phyloP scores from a whole-genome alignment of 2,888 invertebrate genomes.

The Stegana nigrithorax region DNA sequence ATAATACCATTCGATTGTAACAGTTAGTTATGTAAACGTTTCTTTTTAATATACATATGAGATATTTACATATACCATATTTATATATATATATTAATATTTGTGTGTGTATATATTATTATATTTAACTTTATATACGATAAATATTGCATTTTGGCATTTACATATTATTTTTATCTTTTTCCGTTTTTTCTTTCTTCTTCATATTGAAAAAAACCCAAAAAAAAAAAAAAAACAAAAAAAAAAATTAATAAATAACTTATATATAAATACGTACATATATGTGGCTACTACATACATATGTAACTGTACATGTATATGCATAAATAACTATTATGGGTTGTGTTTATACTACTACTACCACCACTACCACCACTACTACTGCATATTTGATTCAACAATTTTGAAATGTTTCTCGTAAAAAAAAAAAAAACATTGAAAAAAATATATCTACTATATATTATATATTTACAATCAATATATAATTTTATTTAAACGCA shows the following conservation, averaged over 20 bases:
- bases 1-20: too few relatives aligned
- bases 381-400: slow-evolving; percentile 65
- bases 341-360: slow-evolving; percentile 63
- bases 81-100: slow-evolving; percentile 55
- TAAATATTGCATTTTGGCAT: slow-evolving; percentile 69
- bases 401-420: slow-evolving; percentile 62
- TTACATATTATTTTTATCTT: slow-evolving; percentile 68
- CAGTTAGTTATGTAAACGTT: slow-evolving; percentile 10
- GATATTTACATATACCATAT: slow-evolving; percentile 41
- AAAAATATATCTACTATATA: slow-evolving; percentile 49
- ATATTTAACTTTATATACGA: slow-evolving; percentile 58
- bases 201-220: slow-evolving; percentile 56
- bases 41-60: slow-evolving; percentile 7
- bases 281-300: slow-evolving; percentile 61
- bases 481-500: slow-evolving; percentile 46
- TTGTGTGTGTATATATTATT: slow-evolving; percentile 56
- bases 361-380: slow-evolving; percentile 47
- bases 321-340: slow-evolving; percentile 61
- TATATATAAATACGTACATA: slow-evolving; percentile 32
- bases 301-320: slow-evolving; percentile 63
- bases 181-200: slow-evolving; percentile 69
- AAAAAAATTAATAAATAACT: slow-evolving; percentile 49
- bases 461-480: slow-evolving; percentile 43
- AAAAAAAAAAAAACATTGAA: slow-evolving; percentile 38
- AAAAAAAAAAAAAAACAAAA: slow-evolving; percentile 42